Evolutionary conservation across 1,140 invertebrate species (phyloP), one percentile per base, ranked within the genome.

Genomic region (Pemphigus obesinymphae): DNA sequence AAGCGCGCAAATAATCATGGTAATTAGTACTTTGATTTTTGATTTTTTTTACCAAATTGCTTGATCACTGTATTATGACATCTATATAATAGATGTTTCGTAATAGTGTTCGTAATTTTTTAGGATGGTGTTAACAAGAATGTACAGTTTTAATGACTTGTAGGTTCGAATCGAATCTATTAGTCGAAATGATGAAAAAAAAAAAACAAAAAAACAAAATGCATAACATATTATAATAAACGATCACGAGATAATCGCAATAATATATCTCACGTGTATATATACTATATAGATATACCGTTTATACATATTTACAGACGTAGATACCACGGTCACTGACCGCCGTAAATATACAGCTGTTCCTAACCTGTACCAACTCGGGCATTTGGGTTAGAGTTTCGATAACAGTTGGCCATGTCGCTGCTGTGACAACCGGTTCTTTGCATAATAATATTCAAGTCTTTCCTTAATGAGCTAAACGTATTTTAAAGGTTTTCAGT

Each of bases 401-500:
- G 53, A 80, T 80, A 61, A 80, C 40, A 55, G 76, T 80, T 80
- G 76, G 76, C 75, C 75, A 8, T 58, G 55, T 61, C 31, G 76
- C 29, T 4, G 26, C 10, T 20, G 37, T 45, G 55, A 63, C 76
- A 80, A 80, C 76, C 76, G 76, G 76, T 80, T 80, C 37, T 37
- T 80, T 80, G 76, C 76, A 80, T 80, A 80, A 80, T 80, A 63
- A 34, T 63, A 63, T 80, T 63, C 76, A 80, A 55, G 76, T 80
- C 55, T 61, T 61, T 80, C 76, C 53, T 80, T 80, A 80, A 80
- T 80, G 76, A 80, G 76, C 34, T 20, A 80, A 80, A 13, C 76
- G 37, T 80, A n/a, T 61, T 73, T 45, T 50, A 73, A 73, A 45
- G 15, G 34, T 80, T 80, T 45, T 61, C 7, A 63, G 40, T 40